These are phyloP conservation scores for Adela reaumurella DNA, from an alignment of 2,888 invertebrate species.

Conservation along the genomic window DNA sequence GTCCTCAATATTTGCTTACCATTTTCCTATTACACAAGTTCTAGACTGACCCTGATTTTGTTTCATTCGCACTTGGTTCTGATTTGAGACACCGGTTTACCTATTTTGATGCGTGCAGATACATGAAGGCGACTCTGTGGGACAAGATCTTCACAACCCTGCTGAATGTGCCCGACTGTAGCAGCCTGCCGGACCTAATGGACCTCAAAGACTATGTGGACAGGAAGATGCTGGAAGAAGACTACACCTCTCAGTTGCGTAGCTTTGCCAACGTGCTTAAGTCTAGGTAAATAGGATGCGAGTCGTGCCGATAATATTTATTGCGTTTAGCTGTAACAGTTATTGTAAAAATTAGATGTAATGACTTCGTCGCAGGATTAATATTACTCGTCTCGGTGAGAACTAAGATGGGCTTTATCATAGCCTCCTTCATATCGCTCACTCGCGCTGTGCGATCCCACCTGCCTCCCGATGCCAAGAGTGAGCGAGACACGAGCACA, in stretches of 20 bases:
- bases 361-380: background rate
- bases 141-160: conserved; percentile 74
- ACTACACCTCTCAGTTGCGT: conserved; percentile 36
- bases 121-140: conserved; percentile 71
- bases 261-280: conserved; percentile 53
- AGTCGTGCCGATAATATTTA: conserved; percentile 25
- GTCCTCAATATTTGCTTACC: no score
- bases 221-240: conserved; percentile 29
- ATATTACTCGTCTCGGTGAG: no score
- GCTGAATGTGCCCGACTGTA: conserved; percentile 78
- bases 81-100: background rate
- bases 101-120: conserved; percentile 44
- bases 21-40: no score
- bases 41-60: no score
- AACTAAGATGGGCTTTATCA: no score
- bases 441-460: no score
- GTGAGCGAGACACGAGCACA: no score
- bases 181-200: conserved; percentile 68
- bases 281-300: conserved; percentile 37
- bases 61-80: no score
- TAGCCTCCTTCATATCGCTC: no score
- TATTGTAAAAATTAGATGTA: conserved; percentile 35
- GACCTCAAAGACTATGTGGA: conserved; percentile 51
- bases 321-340: conserved; percentile 48
- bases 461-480: no score